Conservation (phyloP, 2,888 invertebrate genomes). For the Drosophila nigritarsus region DNA sequence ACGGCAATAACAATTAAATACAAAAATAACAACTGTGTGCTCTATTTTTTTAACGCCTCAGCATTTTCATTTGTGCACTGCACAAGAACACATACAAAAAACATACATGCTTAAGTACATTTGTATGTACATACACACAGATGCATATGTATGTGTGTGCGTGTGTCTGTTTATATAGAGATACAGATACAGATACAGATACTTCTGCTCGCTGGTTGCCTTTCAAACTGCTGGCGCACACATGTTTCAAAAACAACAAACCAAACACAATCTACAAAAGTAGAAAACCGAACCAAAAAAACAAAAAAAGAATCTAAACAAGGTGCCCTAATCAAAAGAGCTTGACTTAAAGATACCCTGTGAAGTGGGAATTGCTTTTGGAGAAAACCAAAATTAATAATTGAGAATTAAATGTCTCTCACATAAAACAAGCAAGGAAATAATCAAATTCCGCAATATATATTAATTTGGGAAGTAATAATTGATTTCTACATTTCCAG, state of each 20-base stretch:
- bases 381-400: not conserved
- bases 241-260: slow-evolving; percentile 68
- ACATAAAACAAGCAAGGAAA: not conserved
- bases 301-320: not conserved
- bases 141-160: slow-evolving; percentile 22
- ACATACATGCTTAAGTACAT: slow-evolving; percentile 29
- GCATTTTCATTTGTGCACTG: slow-evolving; percentile 70
- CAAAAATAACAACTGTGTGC: slow-evolving; percentile 75
- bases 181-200: slow-evolving; percentile 50
- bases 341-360: slow-evolving; percentile 21
- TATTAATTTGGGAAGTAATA: not conserved
- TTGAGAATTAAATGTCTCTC: not conserved
- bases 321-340: slow-evolving; percentile 14
- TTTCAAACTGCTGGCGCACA: slow-evolving; percentile 77
- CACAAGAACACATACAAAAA: slow-evolving; percentile 43
- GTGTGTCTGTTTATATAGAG: slow-evolving; percentile 14
- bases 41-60: slow-evolving; percentile 80
- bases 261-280: slow-evolving; percentile 58
- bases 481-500: not conserved
- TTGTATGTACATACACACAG: slow-evolving; percentile 12
- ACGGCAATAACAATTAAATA: slow-evolving; percentile 74
- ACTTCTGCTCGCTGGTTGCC: slow-evolving; percentile 52
- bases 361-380: not conserved
- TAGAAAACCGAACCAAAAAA: slow-evolving; percentile 21
- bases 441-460: not conserved